phyloP scores from a whole-genome alignment of 2,888 invertebrate genomes.

The Cenopis cana region DNA sequence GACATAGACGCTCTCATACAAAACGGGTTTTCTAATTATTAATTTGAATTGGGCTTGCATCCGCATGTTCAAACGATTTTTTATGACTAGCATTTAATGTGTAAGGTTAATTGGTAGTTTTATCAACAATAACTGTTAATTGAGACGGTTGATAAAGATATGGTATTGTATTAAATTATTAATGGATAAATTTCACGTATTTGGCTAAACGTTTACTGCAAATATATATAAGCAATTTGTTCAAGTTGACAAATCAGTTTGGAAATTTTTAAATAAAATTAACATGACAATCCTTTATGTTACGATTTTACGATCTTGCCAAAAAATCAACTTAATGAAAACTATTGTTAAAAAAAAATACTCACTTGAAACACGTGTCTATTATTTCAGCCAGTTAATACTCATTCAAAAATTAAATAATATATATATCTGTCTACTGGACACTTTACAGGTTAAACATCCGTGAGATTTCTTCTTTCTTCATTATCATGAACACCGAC shows the following conservation, averaged over 20 bases:
- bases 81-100: conserved; percentile 29
- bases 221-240: no score
- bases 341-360: no score
- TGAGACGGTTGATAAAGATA: conserved; percentile 2
- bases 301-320: no score
- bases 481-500: no score
- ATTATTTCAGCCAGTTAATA: background rate
- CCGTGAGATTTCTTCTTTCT: no score
- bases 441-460: no score
- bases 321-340: no score
- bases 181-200: background rate
- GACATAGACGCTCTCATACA: conserved; percentile 44
- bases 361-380: no score
- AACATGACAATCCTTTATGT: background rate
- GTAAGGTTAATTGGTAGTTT: conserved; percentile 35
- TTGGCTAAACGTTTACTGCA: no score
- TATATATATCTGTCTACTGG: no score
- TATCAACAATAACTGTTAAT: conserved; percentile 36
- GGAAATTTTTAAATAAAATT: background rate
- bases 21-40: conserved; percentile 44
- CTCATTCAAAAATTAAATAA: no score
- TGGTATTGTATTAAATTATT: background rate
- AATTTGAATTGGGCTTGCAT: conserved; percentile 42
- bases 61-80: conserved; percentile 35
- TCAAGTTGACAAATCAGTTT: no score